Base-by-base conservation (phyloP, 2,888 invertebrate genomes). In the Hypselothyrea guttata region DNA sequence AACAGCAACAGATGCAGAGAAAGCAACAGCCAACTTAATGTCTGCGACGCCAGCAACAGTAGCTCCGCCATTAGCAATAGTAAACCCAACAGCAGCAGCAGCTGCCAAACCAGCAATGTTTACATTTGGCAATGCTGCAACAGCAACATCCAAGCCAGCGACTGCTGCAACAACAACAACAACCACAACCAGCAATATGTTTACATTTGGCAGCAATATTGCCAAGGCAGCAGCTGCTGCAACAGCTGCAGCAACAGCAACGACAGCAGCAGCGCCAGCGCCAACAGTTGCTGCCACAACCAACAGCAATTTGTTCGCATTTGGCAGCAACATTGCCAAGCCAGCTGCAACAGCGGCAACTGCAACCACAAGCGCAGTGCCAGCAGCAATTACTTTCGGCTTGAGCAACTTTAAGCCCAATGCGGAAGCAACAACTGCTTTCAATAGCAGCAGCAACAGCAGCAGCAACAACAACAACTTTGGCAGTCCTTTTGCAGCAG, bases 81-180 rank as follows among this genome's bases (percentile, higher is more conserved):
- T n/a, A n/a, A n/a, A n/a, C n/a, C n/a, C 12, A 9, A 13, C 47
- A 5, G 34, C 2, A 22, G 5, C 47, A 27, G 5, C 18, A 22
- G 7, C 46, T 40, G 22, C 33, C 8, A 51, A 12, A 4, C 8
- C 49, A 4, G 33, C 49, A 33, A 13, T 33, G 22, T 34, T 51
- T 33, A n/a, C 40, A n/a, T 51, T 51, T 8, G 22, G 22, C 22
- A 22, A 22, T 22, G 22, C 22, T 4, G 22, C 22, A 22, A 22
- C 22, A 22, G 22, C 22, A 22, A 5, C 22, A 22, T 5, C 22
- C 5, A 22, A n/a, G n/a, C n/a, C 22, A 22, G 22, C 22, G 5
- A 2, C 22, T 4, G 22, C 22, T 4, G 22, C 22, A 22, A 22
- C 5, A 4, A 22, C 22, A 2, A 22, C 22, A 22, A 22, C 22